Conservation (phyloP, 2,888 invertebrate genomes). For the Macrosoma leucophasiata region DNA sequence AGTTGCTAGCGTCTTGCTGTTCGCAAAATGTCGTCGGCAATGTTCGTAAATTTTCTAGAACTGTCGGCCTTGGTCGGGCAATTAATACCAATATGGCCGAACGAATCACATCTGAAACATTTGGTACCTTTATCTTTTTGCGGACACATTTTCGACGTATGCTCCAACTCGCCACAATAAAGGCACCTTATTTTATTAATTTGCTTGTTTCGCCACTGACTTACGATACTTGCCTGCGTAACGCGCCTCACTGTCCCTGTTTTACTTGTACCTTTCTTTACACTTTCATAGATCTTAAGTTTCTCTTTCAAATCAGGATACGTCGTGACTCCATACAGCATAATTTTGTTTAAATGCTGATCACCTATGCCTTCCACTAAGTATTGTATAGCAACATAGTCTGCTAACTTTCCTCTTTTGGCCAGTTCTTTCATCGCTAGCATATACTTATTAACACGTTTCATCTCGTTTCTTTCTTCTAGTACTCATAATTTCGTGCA, state of each 20-base stretch:
- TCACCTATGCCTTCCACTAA: conserved; percentile 25
- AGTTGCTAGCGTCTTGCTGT: conserved; percentile 4
- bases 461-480: conserved; percentile 20
- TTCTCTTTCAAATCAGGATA: conserved; percentile 17
- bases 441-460: conserved; percentile 14
- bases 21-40: conserved; percentile 2
- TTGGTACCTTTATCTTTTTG: conserved; percentile 16
- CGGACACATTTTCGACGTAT: conserved; percentile 4
- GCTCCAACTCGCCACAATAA: conserved; percentile 3
- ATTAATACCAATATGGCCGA: conserved; percentile 16
- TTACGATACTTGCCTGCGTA: too few species aligned
- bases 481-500: conserved; percentile 24
- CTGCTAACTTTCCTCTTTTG: conserved; percentile 6
- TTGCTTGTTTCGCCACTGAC: too few species aligned
- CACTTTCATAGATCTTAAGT: conserved; percentile 17
- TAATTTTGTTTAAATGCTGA: conserved; percentile 7
- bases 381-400: conserved; percentile 27
- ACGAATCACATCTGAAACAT: conserved; percentile 21
- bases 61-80: not conserved
- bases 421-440: conserved; percentile 5
- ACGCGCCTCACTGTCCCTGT: too few species aligned
- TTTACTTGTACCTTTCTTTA: conserved; percentile 6
- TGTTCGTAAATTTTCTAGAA: conserved; percentile 2
- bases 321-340: conserved; percentile 9
- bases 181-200: too few species aligned